phyloP scores from a whole-genome alignment of 1,140 invertebrate genomes.

The Caenorhabditis tropicalis region DNA sequence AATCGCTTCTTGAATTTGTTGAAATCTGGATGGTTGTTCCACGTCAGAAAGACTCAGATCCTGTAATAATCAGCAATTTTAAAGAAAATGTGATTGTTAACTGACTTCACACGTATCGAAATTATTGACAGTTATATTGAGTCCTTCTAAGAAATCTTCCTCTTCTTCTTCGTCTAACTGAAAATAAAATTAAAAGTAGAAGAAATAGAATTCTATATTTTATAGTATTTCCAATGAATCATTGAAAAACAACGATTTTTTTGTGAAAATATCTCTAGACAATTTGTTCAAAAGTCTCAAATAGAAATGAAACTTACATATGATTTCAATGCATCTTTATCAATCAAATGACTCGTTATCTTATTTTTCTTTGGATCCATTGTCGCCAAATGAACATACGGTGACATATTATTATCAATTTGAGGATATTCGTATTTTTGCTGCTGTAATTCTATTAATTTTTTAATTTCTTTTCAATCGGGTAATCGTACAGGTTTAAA shows the following conservation, averaged over 20 bases:
- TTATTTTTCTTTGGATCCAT: slow-evolving; percentile 22
- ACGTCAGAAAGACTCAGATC: slow-evolving; percentile 16
- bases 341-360: slow-evolving; percentile 13
- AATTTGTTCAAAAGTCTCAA: background rate
- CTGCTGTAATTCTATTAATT: background rate
- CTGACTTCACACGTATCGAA: slow-evolving; percentile 51
- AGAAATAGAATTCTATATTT: no score
- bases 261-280: no score
- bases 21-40: slow-evolving; percentile 8
- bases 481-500: background rate
- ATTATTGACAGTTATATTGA: slow-evolving; percentile 49
- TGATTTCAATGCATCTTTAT: slow-evolving; percentile 21
- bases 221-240: no score
- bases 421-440: slow-evolving; percentile 50
- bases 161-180: slow-evolving; percentile 36
- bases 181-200: background rate
- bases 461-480: background rate
- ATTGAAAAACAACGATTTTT: no score
- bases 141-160: slow-evolving; percentile 48
- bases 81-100: background rate
- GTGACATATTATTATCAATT: slow-evolving; percentile 26
- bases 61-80: background rate
- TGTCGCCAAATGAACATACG: slow-evolving; percentile 42
- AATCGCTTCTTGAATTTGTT: slow-evolving; percentile 29
- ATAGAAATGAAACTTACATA: slow-evolving; percentile 15